A percentile compares a stretch with the other conserved stretches of the same genome.
Evolutionary conservation across 2,888 invertebrate genomes (phyloP).

Genomic region (Timema cristinae): DNA sequence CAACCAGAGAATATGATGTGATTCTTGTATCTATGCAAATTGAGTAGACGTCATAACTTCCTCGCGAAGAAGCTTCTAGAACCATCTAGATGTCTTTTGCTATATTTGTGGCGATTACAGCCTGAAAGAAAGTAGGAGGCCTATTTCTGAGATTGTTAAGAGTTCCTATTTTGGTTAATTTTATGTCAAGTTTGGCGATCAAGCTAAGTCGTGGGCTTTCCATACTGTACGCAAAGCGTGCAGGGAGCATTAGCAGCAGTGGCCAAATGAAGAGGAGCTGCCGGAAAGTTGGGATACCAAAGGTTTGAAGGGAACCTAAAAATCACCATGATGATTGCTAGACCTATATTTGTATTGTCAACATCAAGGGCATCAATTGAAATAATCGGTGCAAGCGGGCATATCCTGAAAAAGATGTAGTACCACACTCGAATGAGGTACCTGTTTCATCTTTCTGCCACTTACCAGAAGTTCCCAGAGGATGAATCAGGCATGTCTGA

Average conservation of each 20-base stretch:
- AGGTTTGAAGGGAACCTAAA: background rate
- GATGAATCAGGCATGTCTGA: conserved; percentile 16
- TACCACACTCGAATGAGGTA: conserved; percentile 26
- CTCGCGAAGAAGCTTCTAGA: too few relatives aligned
- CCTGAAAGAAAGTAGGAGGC: background rate
- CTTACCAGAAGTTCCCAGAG: conserved; percentile 18
- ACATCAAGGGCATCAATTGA: background rate
- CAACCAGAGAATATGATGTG: too few relatives aligned
- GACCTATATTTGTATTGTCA: background rate
- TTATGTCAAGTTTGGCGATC: background rate
- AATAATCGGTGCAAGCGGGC: background rate
- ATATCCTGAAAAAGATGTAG: conserved; percentile 9
- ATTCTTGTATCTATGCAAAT: too few relatives aligned
- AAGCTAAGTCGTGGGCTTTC: background rate
- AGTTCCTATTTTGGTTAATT: background rate
- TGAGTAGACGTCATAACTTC: too few relatives aligned
- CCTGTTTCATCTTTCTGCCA: conserved; percentile 20
- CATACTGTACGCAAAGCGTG: background rate
- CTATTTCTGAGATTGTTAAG: background rate
- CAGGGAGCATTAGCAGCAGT: background rate
- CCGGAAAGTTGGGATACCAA: background rate
- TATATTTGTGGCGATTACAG: background rate
- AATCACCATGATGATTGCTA: background rate
- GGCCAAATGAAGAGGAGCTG: background rate
- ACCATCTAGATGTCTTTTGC: background rate